phyloP scores from a whole-genome alignment of 2,113 vertebrate species.

The Poeciliopsis occidentalis region DNA sequence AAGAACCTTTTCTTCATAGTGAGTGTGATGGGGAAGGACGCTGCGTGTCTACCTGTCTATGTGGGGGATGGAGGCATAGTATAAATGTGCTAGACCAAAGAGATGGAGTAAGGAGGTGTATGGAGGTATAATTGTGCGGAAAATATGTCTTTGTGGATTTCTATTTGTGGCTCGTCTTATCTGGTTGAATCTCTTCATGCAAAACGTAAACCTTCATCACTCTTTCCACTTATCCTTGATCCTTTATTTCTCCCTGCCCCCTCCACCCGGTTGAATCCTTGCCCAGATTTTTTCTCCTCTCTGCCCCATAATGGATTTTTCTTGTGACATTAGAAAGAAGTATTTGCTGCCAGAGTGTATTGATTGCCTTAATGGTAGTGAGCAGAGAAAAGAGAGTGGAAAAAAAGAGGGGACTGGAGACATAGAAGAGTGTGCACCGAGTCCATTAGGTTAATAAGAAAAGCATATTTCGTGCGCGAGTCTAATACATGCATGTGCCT shows the following conservation, averaged over 20 bases:
- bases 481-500: neutral
- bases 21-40: constrained; percentile 21
- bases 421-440: constrained; percentile 61
- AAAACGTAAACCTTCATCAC: constrained; percentile 51
- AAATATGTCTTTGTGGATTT: constrained; percentile 41
- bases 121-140: constrained; percentile 39
- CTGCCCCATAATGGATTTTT: constrained; percentile 75
- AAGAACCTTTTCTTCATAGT: constrained; percentile 31
- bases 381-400: constrained; percentile 59
- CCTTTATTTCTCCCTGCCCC: constrained; percentile 38
- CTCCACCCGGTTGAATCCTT: constrained; percentile 1
- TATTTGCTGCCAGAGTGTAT: constrained; percentile 77
- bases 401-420: constrained; percentile 60
- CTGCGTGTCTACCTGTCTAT: constrained; percentile 19
- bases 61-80: constrained; percentile 32
- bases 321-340: constrained; percentile 72
- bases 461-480: constrained; percentile 39
- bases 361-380: constrained; percentile 78
- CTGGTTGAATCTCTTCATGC: constrained; percentile 43
- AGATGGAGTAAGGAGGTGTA: constrained; percentile 30
- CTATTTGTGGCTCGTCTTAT: constrained; percentile 41
- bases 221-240: constrained; percentile 48
- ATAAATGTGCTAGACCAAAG: constrained; percentile 25
- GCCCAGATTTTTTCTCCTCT: constrained; percentile 44
- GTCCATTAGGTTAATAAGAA: constrained; percentile 83